A percentile compares a stretch with the other conserved stretches of the same genome.
phyloP scores from a whole-genome alignment of 2,113 vertebrate genomes.

The Aramus guarauna region DNA sequence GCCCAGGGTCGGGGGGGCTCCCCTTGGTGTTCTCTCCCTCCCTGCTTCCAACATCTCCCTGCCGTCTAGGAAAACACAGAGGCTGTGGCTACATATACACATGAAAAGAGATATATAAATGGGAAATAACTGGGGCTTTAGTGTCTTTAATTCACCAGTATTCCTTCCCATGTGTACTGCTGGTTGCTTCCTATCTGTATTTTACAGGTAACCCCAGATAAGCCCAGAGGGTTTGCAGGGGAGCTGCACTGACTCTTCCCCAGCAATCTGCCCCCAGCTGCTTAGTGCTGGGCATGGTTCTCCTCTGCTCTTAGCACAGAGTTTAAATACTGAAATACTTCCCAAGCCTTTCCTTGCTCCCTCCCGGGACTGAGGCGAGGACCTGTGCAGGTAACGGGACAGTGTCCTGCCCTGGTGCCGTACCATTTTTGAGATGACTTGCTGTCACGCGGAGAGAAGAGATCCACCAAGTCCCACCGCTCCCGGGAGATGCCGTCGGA shows the following conservation, averaged over 20 bases:
- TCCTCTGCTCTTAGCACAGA: not conserved
- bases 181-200: not conserved
- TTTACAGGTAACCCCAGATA: not conserved
- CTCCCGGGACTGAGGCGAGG: not conserved
- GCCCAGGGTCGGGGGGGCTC: not conserved
- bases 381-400: not conserved
- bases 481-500: fast-evolving
- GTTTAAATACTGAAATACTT: not conserved
- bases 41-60: not conserved
- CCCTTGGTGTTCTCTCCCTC: not conserved
- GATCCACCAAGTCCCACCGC: not conserved
- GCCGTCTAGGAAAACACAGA: not conserved
- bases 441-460: not conserved
- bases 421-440: not conserved
- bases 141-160: not conserved
- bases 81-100: not conserved
- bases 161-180: not conserved
- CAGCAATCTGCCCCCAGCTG: not conserved
- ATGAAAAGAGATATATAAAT: not conserved
- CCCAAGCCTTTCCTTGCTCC: not conserved
- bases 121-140: not conserved
- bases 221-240: not conserved
- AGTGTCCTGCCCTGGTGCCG: not conserved
- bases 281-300: not conserved
- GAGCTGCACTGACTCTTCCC: not conserved